These are phyloP conservation scores for Hemiprocne comata DNA, from an alignment of 2,113 vertebrate genomes.

Conservation along the genomic window DNA sequence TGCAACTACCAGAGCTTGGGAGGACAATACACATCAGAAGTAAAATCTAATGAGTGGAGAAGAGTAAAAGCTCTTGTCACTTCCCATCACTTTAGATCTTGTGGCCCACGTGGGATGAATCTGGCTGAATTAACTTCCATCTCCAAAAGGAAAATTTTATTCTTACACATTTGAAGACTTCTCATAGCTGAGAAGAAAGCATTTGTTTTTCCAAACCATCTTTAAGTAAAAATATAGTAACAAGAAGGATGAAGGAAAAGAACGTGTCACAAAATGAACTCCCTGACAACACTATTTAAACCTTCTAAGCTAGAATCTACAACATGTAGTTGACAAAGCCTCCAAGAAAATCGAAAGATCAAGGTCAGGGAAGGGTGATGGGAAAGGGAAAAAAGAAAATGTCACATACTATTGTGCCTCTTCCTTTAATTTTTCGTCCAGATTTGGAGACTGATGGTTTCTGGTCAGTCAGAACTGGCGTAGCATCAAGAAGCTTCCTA, in stretches of 20 bases:
- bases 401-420: slow-evolving; percentile 92
- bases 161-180: not conserved
- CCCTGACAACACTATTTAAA: not conserved
- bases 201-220: not conserved
- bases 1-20: not conserved
- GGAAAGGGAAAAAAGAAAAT: not conserved
- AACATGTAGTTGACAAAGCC: not conserved
- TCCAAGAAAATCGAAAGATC: not conserved
- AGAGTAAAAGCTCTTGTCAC: not conserved
- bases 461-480: slow-evolving; percentile 74
- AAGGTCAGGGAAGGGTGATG: not conserved
- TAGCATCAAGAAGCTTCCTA: slow-evolving; percentile 82
- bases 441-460: slow-evolving; percentile 96
- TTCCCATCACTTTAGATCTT: not conserved
- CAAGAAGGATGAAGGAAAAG: not conserved
- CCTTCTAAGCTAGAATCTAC: not conserved
- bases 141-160: not conserved
- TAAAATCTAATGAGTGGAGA: not conserved
- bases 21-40: not conserved
- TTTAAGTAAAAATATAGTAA: not conserved
- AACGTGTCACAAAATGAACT: not conserved
- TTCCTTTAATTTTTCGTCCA: slow-evolving; percentile 95
- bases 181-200: not conserved
- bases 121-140: not conserved
- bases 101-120: accelerated